phyloP scores from a whole-genome alignment of 1,140 invertebrate genomes.

The Papilio xuthus region DNA sequence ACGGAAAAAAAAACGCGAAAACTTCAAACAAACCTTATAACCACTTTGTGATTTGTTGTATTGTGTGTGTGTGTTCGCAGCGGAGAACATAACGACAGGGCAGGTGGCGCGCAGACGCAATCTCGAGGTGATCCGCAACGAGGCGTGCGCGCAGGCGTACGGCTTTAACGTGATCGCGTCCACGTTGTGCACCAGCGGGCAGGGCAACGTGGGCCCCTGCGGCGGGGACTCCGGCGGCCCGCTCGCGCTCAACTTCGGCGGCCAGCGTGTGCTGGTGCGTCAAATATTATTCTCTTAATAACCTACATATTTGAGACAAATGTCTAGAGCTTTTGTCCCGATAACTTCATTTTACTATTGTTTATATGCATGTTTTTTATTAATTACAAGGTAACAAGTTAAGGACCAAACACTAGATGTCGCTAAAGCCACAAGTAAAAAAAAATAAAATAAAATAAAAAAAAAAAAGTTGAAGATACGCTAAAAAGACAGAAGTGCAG shows the following conservation, averaged over 20 bases:
- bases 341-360: not conserved
- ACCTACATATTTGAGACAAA: not conserved
- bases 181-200: constrained; percentile 35
- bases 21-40: not conserved
- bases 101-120: constrained; percentile 29
- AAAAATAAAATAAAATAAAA: no score
- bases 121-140: constrained; percentile 30
- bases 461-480: no score
- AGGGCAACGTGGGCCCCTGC: constrained; percentile 29
- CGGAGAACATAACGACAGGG: constrained; percentile 11
- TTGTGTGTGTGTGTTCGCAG: constrained; percentile 1
- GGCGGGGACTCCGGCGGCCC: constrained; percentile 36
- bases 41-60: not conserved
- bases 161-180: constrained; percentile 35
- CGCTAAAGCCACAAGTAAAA: no score
- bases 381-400: no score
- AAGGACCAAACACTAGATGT: no score
- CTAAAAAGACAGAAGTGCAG: no score
- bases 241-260: constrained; percentile 15
- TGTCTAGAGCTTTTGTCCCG: not conserved
- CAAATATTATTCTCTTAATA: not conserved
- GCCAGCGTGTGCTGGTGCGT: constrained; percentile 33
- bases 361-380: no score
- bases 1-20: not conserved
- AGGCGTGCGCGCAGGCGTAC: constrained; percentile 24